Percentiles rank a stretch among this genome's conserved stretches.
Evolutionary conservation across 1,140 invertebrate genomes (phyloP).

Genomic region (Penaeus vannamei): DNA sequence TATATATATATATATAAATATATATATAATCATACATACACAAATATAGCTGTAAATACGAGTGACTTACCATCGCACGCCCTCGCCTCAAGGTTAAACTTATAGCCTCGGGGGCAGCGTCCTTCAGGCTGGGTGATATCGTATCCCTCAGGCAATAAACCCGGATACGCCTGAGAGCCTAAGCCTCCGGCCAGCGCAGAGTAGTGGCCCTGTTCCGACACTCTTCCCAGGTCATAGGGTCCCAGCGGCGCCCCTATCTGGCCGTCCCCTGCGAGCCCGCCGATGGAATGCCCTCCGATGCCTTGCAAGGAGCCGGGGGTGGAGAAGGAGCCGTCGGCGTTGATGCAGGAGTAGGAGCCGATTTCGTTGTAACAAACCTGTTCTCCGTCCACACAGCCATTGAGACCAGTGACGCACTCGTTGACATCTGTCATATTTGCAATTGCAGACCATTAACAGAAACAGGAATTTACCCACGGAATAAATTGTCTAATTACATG

Average conservation of each 20-base stretch:
- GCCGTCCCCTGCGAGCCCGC: not conserved
- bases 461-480: too few species aligned
- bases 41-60: too few species aligned
- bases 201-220: not conserved
- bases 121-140: slow-evolving; percentile 36
- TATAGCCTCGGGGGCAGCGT: slow-evolving; percentile 65
- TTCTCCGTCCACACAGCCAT: slow-evolving; percentile 78
- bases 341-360: slow-evolving; percentile 79
- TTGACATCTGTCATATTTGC: slow-evolving; percentile 77
- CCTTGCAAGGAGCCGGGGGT: slow-evolving; percentile 24
- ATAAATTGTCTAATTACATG: not conserved
- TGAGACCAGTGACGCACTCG: slow-evolving; percentile 77
- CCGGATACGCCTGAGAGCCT: slow-evolving; percentile 50
- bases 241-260: not conserved
- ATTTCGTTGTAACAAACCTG: slow-evolving; percentile 82
- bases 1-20: too few species aligned
- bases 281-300: not conserved
- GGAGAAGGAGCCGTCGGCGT: slow-evolving; percentile 65
- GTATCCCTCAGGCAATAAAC: slow-evolving; percentile 11
- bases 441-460: not conserved
- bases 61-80: slow-evolving; percentile 50
- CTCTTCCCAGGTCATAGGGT: slow-evolving; percentile 13
- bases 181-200: not conserved
- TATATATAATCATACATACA: too few species aligned
- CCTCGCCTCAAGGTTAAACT: slow-evolving; percentile 61